Evolutionary conservation across 2,888 invertebrate species (phyloP).

Genomic region (Drosophila gaucha): DNA sequence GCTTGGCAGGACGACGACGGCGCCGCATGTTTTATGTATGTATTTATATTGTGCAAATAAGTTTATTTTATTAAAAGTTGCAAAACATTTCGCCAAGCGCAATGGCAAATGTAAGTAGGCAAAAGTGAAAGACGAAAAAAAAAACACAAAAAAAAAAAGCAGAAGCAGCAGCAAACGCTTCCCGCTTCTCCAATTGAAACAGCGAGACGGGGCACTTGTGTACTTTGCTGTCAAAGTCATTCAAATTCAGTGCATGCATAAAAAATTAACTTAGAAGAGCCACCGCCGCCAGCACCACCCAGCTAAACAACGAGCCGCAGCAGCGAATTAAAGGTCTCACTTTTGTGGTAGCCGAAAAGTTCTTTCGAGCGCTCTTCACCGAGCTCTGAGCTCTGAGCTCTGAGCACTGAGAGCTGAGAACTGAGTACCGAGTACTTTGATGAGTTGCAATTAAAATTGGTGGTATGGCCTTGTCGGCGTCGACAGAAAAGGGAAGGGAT

Average conservation of each 20-base stretch:
- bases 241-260: conserved; percentile 74
- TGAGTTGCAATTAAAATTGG: conserved; percentile 60
- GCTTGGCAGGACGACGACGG: conserved; percentile 6
- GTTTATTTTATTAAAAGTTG: conserved; percentile 73
- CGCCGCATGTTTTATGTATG: conserved; percentile 63
- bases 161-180: conserved; percentile 8
- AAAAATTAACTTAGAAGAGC: conserved; percentile 64
- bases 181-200: conserved; percentile 20
- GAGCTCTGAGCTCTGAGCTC: conserved; percentile 4
- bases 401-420: background rate
- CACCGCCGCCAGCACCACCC: conserved; percentile 9
- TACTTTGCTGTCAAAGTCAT: conserved; percentile 68
- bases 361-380: conserved; percentile 38
- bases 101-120: conserved; percentile 57
- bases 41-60: conserved; percentile 65
- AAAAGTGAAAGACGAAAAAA: conserved; percentile 33
- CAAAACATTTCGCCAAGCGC: conserved; percentile 63
- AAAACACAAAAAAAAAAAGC: conserved; percentile 6
- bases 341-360: conserved; percentile 58
- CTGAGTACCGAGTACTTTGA: conserved; percentile 40
- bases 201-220: conserved; percentile 50
- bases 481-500: background rate
- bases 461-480: conserved; percentile 38
- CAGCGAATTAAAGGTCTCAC: conserved; percentile 56
- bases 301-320: conserved; percentile 41